These are phyloP conservation scores for Actinostola sp. DNA, from an alignment of 92 coral and sea anemone species.

Conservation along the genomic window DNA sequence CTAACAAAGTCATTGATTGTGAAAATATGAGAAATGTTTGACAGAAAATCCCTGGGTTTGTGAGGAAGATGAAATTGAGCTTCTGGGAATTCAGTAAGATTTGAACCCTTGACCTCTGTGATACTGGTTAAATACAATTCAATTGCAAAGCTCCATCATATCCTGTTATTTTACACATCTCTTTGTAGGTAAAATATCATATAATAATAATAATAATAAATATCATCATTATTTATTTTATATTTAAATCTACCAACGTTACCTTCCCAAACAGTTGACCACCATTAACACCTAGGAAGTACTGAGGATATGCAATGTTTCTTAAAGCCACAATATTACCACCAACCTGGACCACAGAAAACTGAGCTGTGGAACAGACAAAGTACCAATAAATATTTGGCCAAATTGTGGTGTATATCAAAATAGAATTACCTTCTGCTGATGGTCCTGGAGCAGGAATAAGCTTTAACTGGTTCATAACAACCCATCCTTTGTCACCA, in stretches of 20 bases:
- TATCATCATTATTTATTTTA: not conserved
- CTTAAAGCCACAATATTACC: constrained; percentile 58
- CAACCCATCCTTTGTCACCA: constrained; percentile 56
- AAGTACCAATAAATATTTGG: not conserved
- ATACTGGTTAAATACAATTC: too few species aligned
- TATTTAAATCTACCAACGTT: not conserved
- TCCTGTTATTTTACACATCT: too few species aligned
- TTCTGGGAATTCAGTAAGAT: too few species aligned
- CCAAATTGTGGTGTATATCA: not conserved
- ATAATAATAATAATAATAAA: too few species aligned
- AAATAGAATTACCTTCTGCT: constrained; percentile 37
- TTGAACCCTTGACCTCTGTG: too few species aligned
- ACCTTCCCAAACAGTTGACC: constrained; percentile 56
- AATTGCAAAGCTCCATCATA: too few species aligned
- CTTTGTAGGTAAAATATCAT: too few species aligned
- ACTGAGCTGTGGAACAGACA: too few species aligned
- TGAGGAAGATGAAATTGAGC: too few species aligned
- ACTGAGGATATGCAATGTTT: constrained; percentile 46
- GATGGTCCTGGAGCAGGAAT: constrained; percentile 62
- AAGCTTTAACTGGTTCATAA: constrained; percentile 40
- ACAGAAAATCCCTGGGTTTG: too few species aligned
- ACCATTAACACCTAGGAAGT: constrained; percentile 52
- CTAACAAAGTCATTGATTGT: too few species aligned
- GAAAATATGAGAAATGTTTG: too few species aligned
- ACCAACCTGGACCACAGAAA: constrained; percentile 56